Evolutionary conservation across 2,113 vertebrate species (phyloP).

Genomic region (Calypte anna): DNA sequence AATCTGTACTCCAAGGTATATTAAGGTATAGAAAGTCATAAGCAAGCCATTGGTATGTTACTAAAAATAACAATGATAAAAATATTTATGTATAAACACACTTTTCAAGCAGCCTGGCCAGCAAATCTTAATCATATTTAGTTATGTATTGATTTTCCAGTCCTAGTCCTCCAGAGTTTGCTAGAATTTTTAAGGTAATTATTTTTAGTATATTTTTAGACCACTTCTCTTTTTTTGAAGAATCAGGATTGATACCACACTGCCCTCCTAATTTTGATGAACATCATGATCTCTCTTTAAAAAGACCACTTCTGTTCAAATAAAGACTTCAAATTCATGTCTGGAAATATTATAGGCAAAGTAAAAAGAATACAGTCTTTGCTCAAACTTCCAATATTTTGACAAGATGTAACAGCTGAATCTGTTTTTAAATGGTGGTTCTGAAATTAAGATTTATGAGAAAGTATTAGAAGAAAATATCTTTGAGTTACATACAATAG

Average conservation of each 20-base stretch:
- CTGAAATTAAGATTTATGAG: conserved; percentile 57
- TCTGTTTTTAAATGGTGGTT: neutral
- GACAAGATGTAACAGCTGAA: neutral
- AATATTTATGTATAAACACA: neutral
- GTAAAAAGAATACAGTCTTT: neutral
- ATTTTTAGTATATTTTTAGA: neutral
- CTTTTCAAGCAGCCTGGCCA: neutral
- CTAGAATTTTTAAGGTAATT: neutral
- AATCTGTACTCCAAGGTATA: neutral
- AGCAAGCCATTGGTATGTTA: neutral
- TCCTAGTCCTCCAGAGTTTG: neutral
- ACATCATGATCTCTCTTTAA: neutral
- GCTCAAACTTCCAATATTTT: conserved; percentile 20
- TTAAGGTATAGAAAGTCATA: neutral
- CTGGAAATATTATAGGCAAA: neutral
- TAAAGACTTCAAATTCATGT: neutral
- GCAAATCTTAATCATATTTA: neutral
- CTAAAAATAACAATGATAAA: neutral
- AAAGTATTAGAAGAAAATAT: conserved; percentile 55
- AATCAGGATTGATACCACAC: neutral
- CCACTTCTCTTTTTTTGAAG: neutral
- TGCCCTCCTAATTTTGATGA: neutral
- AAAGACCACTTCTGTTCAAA: neutral
- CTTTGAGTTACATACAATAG: conserved; percentile 42
- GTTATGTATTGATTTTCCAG: neutral